A percentile compares a stretch with the other conserved stretches of the same genome.
These are phyloP conservation scores for Pollenia amentaria DNA, from an alignment of 2,888 invertebrate genomes.

Conservation along the genomic window DNA sequence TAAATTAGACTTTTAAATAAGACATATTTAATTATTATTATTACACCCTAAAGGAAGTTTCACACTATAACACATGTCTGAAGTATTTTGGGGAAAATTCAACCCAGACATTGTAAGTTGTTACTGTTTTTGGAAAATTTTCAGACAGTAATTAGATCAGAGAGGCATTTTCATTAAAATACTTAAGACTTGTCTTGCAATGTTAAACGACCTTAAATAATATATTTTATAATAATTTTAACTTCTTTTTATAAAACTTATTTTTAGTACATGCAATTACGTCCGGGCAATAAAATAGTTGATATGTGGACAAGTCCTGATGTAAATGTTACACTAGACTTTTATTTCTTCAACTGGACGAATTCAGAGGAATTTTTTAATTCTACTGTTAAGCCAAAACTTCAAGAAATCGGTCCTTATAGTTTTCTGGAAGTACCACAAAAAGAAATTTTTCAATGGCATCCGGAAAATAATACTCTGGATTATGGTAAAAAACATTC, in stretches of 20 bases:
- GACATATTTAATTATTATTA: too few relatives aligned
- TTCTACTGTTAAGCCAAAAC: conserved; percentile 85
- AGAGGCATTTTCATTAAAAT: too few relatives aligned
- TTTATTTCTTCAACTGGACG: conserved; percentile 92
- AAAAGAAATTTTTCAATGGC: conserved; percentile 90
- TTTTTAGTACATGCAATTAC: conserved; percentile 85
- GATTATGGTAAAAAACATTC: conserved; percentile 88
- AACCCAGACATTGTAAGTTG: too few relatives aligned
- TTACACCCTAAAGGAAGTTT: too few relatives aligned
- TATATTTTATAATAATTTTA: too few relatives aligned
- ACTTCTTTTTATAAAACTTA: conserved; percentile 2
- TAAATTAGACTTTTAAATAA: too few relatives aligned
- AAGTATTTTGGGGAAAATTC: too few relatives aligned
- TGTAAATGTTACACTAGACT: conserved; percentile 87
- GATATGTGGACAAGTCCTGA: conserved; percentile 88
- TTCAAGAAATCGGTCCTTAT: conserved; percentile 87
- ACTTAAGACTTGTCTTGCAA: too few relatives aligned
- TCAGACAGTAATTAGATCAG: too few relatives aligned
- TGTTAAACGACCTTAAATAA: too few relatives aligned
- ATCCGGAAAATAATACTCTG: conserved; percentile 89
- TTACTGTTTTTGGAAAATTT: too few relatives aligned
- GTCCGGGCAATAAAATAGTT: conserved; percentile 85
- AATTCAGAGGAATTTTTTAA: conserved; percentile 88
- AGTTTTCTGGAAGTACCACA: conserved; percentile 87
- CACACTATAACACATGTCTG: too few relatives aligned